These are phyloP conservation scores for Paradisaea rubra DNA, from an alignment of 2,113 vertebrate genomes.

Conservation along the genomic window DNA sequence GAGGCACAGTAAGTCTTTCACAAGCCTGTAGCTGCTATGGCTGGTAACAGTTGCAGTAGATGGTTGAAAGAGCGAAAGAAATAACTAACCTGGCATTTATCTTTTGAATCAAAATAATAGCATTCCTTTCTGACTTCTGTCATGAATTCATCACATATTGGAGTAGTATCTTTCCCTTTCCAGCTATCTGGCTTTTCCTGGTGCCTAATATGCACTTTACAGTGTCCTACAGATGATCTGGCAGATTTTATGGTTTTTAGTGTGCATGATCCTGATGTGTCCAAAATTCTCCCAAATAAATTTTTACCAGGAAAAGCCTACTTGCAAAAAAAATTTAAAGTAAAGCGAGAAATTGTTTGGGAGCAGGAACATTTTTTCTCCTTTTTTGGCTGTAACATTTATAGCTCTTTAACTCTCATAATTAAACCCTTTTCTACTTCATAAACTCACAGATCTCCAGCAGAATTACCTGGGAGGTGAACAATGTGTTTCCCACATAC, in stretches of 20 bases:
- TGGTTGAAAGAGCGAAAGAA: neutral
- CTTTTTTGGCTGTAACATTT: neutral
- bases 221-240: neutral
- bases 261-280: neutral
- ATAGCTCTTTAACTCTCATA: neutral
- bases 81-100: neutral
- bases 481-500: neutral
- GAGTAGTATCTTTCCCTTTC: neutral
- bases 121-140: neutral
- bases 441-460: neutral
- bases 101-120: neutral
- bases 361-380: neutral
- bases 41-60: neutral
- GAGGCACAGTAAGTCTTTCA: neutral
- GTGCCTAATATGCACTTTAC: neutral
- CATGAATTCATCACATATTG: neutral
- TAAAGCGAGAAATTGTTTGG: neutral
- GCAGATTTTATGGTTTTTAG: neutral
- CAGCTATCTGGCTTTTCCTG: neutral
- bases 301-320: neutral
- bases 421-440: neutral
- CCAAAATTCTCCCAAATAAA: neutral
- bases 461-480: neutral
- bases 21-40: neutral
- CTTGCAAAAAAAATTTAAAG: neutral